phyloP scores from a whole-genome alignment of 2,113 vertebrate genomes.

The Tragelaphus strepsiceros region DNA sequence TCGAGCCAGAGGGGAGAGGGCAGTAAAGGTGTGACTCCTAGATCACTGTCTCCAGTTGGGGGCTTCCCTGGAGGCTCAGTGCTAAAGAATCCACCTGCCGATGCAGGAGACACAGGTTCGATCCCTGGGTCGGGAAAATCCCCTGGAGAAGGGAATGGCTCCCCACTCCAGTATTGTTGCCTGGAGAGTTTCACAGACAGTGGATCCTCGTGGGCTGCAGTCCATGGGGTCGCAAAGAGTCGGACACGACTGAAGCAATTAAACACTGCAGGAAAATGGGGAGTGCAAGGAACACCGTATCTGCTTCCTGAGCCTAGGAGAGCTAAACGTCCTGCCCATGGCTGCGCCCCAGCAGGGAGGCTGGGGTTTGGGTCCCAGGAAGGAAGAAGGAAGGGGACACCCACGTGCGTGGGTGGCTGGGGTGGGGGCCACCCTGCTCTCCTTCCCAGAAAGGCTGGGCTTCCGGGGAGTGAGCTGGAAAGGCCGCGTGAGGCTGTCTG shows the following conservation, averaged over 20 bases:
- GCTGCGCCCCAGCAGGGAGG: too few species aligned
- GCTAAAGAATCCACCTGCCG: background rate
- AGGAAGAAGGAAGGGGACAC: background rate
- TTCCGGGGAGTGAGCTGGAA: slow-evolving; percentile 34
- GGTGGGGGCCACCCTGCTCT: background rate
- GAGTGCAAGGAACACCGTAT: too few species aligned
- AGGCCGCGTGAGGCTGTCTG: background rate
- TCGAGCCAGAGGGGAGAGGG: background rate
- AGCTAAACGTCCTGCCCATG: fast-evolving
- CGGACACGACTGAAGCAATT: fast-evolving
- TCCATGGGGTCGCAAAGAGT: background rate
- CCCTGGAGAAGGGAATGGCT: background rate
- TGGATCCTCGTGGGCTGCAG: background rate
- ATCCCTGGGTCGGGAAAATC: background rate
- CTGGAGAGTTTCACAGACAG: background rate
- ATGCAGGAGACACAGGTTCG: background rate
- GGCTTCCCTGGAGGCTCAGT: background rate
- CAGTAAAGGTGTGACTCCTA: background rate
- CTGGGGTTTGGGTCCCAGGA: background rate
- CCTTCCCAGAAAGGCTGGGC: slow-evolving; percentile 48
- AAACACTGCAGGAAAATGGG: background rate
- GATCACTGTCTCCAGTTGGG: background rate
- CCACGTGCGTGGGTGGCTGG: fast-evolving
- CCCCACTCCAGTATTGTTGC: background rate
- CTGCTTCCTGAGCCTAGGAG: background rate